Percentiles rank a stretch among this genome's conserved stretches.
Conservation (phyloP, 2,797 vertebrate genomes). For the Catamblyrhynchus diadema region DNA sequence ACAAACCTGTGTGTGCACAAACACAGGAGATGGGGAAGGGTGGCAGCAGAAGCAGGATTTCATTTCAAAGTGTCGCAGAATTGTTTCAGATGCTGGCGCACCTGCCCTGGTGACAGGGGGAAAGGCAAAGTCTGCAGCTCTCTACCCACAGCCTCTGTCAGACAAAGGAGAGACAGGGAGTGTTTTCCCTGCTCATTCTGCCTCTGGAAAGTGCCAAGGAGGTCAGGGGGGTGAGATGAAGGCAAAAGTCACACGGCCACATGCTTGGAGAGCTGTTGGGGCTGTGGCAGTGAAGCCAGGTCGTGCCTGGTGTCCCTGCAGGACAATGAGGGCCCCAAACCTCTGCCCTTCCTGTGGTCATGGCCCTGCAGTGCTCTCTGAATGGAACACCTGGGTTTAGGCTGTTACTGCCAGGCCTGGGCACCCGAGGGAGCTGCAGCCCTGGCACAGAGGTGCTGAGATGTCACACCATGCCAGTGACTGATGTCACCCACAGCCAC, state of each 20-base stretch:
- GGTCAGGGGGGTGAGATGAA: background rate
- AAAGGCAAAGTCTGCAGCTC: background rate
- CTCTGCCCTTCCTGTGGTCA: rapidly evolving
- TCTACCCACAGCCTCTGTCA: rapidly evolving
- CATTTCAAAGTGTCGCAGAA: background rate
- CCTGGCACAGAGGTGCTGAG: background rate
- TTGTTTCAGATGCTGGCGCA: background rate
- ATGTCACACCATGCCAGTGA: background rate
- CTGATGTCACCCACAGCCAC: background rate
- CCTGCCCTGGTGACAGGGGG: background rate
- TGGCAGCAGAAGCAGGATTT: background rate
- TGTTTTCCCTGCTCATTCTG: rapidly evolving
- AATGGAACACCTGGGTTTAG: background rate
- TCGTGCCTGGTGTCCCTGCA: background rate
- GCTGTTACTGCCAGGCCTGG: background rate
- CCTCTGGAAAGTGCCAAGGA: background rate
- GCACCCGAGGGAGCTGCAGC: background rate
- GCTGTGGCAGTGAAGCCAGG: background rate
- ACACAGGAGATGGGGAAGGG: background rate
- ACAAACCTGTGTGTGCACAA: background rate
- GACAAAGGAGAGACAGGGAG: background rate
- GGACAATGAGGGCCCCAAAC: rapidly evolving
- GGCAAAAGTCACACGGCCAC: rapidly evolving
- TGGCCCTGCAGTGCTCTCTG: background rate
- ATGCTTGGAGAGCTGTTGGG: background rate